Evolutionary conservation across 37 sponge, comb jelly and placozoan species (phyloP).

Genomic region (Halisarca cf. caerulea): DNA sequence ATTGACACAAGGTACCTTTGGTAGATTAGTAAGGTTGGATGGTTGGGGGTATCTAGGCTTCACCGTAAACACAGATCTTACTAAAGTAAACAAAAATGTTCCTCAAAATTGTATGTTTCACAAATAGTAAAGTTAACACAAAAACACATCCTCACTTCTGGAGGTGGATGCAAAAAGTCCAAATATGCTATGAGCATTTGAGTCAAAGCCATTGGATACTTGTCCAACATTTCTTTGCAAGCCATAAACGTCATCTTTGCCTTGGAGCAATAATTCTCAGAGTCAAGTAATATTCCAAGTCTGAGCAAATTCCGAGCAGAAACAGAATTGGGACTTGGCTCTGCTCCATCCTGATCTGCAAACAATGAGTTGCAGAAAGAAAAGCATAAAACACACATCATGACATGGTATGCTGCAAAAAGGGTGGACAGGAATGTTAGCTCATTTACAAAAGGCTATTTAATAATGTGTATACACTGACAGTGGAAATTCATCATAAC

Average conservation of each 20-base stretch:
- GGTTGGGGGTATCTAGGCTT: no score
- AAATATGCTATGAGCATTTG: conserved; percentile 33
- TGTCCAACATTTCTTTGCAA: conserved; percentile 42
- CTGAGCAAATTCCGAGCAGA: conserved; percentile 60
- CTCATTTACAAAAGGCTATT: not conserved
- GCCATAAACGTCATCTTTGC: conserved; percentile 32
- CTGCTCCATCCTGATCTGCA: conserved; percentile 77
- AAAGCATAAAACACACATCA: not conserved
- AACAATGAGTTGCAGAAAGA: no score
- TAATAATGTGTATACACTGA: conserved; percentile 14
- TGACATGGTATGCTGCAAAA: not conserved
- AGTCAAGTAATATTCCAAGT: conserved; percentile 38
- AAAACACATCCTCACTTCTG: no score
- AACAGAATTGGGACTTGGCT: conserved; percentile 77
- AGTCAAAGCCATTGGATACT: conserved; percentile 54
- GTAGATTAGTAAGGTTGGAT: no score
- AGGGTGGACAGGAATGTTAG: not conserved
- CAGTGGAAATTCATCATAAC: not conserved
- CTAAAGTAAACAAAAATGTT: no score
- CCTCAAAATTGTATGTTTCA: no score
- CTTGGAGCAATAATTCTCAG: not conserved
- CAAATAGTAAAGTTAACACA: no score
- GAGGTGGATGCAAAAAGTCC: conserved; percentile 12
- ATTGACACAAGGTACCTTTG: no score
- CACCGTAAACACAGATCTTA: no score